Percentiles rank a stretch among this genome's conserved stretches.
These are phyloP conservation scores for Ictalurus furcatus DNA, from an alignment of 2,113 vertebrate genomes.

Conservation along the genomic window DNA sequence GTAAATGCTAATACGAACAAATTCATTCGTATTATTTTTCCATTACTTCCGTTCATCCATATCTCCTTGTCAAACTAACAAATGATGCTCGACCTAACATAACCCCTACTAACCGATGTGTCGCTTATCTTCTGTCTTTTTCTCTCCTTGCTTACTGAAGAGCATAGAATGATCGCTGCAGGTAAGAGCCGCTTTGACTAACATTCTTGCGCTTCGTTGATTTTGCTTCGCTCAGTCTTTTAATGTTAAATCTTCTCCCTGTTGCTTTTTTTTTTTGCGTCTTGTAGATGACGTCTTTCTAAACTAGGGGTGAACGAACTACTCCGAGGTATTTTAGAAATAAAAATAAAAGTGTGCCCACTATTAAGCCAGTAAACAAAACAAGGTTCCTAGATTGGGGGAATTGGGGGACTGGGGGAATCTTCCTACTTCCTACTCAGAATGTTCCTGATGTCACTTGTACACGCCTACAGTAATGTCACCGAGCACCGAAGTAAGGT, in stretches of 20 bases:
- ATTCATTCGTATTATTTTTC: not conserved
- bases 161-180: slow-evolving; percentile 81
- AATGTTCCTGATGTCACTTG: not conserved
- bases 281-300: not conserved
- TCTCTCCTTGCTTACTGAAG: slow-evolving; percentile 75
- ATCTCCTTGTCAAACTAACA: not conserved
- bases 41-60: slow-evolving; percentile 6
- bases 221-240: slow-evolving; percentile 21
- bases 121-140: slow-evolving; percentile 53
- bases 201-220: not conserved
- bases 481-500: not conserved
- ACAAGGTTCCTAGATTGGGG: not conserved
- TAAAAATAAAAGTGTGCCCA: not conserved
- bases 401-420: not conserved
- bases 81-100: not conserved
- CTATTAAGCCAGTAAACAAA: not conserved
- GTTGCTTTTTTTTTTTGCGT: not conserved
- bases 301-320: not conserved
- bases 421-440: not conserved
- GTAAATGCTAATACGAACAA: not conserved
- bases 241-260: not conserved
- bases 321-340: not conserved
- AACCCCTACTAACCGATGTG: slow-evolving; percentile 59
- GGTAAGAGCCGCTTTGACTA: slow-evolving; percentile 73
- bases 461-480: not conserved